phyloP scores from a whole-genome alignment of 2,888 invertebrate species.

The Artemia sinica region DNA sequence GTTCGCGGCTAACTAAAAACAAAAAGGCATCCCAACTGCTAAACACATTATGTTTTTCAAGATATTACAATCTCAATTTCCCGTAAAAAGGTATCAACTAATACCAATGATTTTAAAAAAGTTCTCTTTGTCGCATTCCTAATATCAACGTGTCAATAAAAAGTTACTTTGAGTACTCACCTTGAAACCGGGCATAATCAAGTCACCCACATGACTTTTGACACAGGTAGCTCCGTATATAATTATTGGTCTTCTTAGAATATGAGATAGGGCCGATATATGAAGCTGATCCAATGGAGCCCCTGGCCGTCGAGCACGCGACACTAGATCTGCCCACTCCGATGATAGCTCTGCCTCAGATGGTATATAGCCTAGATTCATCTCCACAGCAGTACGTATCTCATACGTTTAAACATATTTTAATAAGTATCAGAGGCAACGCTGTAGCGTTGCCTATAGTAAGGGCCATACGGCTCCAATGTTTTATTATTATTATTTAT shows the following conservation, averaged over 20 bases:
- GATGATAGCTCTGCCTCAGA: slow-evolving; percentile 82
- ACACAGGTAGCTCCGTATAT: slow-evolving; percentile 93
- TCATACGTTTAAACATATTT: slow-evolving; percentile 40
- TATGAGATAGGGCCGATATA: slow-evolving; percentile 85
- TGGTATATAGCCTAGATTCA: slow-evolving; percentile 57
- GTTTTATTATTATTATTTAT: too few relatives aligned
- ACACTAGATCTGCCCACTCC: slow-evolving; percentile 71
- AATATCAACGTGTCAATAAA: too few relatives aligned
- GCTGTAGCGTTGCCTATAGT: too few relatives aligned
- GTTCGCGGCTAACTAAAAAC: too few relatives aligned
- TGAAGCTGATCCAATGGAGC: slow-evolving; percentile 77
- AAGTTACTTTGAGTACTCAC: slow-evolving; percentile 33
- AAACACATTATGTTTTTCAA: too few relatives aligned
- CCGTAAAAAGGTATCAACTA: too few relatives aligned
- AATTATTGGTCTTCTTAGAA: slow-evolving; percentile 76
- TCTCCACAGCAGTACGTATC: slow-evolving; percentile 53
- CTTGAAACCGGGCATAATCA: slow-evolving; percentile 86
- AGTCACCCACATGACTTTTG: slow-evolving; percentile 89
- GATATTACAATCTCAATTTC: too few relatives aligned
- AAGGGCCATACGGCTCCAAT: too few relatives aligned
- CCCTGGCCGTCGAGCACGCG: slow-evolving; percentile 72
- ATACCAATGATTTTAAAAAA: too few relatives aligned
- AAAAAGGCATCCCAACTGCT: too few relatives aligned
- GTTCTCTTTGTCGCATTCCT: too few relatives aligned
- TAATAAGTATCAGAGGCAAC: too few relatives aligned